Evolutionary conservation across 2,797 vertebrate genomes (phyloP).

Genomic region (Kryptopterus vitreolus): DNA sequence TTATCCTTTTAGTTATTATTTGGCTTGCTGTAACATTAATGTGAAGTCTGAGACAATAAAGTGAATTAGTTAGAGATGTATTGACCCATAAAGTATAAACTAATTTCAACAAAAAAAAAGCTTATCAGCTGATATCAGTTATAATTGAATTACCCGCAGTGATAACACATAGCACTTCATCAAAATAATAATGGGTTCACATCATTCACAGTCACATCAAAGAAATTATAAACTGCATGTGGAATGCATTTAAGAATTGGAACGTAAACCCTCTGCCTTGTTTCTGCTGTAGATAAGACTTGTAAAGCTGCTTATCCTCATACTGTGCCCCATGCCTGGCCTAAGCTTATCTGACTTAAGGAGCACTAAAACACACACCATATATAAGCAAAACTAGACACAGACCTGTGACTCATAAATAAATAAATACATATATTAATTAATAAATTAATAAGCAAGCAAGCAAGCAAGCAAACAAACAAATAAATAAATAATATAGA

Average conservation of each 20-base stretch:
- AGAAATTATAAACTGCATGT: neutral
- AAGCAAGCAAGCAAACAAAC: neutral
- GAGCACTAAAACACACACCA: conserved; percentile 5
- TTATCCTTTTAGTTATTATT: neutral
- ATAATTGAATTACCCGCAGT: neutral
- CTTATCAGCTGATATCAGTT: conserved; percentile 12
- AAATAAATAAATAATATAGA: neutral
- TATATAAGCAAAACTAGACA: neutral
- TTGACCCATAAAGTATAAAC: neutral
- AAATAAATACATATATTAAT: neutral
- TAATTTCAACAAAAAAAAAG: conserved; percentile 10
- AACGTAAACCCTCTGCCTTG: conserved; percentile 9
- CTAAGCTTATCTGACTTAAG: conserved; percentile 19
- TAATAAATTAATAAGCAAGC: neutral
- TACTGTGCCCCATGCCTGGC: neutral
- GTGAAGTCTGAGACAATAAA: neutral
- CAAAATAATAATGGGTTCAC: conserved; percentile 13
- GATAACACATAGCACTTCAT: conserved; percentile 25
- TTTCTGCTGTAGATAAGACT: conserved; percentile 24
- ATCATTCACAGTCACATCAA: conserved; percentile 23
- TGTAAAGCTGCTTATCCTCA: conserved; percentile 27
- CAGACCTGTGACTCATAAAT: neutral
- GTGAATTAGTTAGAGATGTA: neutral
- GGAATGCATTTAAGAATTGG: conserved; percentile 9
- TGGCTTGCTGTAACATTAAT: neutral